A percentile compares a stretch with the other conserved stretches of the same genome.
Evolutionary conservation across 2,113 vertebrate species (phyloP).

Genomic region (Eleginops maclovinus): DNA sequence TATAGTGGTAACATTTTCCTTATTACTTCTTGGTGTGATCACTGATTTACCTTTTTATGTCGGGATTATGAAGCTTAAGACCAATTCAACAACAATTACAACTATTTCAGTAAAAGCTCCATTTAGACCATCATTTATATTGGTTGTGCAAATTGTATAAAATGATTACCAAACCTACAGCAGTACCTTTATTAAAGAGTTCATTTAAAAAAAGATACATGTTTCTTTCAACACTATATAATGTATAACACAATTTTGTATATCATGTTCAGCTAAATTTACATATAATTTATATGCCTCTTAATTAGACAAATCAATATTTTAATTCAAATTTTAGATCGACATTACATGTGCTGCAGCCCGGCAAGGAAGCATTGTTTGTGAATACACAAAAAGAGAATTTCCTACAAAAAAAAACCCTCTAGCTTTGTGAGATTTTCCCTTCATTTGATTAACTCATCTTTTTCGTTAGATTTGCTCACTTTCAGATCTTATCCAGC

Average conservation of each 20-base stretch:
- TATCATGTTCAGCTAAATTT: background rate
- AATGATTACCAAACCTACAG: background rate
- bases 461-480: background rate
- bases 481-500: conserved; percentile 55
- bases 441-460: background rate
- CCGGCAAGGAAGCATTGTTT: background rate
- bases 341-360: background rate
- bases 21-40: background rate
- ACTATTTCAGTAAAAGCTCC: background rate
- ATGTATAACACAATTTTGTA: background rate
- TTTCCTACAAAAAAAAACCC: background rate
- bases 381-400: background rate
- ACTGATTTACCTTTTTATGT: background rate
- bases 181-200: too few relatives aligned
- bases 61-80: background rate
- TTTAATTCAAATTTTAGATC: background rate
- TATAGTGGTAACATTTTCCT: background rate
- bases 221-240: too few relatives aligned
- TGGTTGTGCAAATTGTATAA: background rate
- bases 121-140: background rate
- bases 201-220: too few relatives aligned
- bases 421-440: background rate
- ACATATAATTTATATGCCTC: background rate
- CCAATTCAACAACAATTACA: background rate
- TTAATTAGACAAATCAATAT: background rate